Base-by-base conservation (phyloP, 2,888 invertebrate species). In the Gonocerus acuteangulatus region DNA sequence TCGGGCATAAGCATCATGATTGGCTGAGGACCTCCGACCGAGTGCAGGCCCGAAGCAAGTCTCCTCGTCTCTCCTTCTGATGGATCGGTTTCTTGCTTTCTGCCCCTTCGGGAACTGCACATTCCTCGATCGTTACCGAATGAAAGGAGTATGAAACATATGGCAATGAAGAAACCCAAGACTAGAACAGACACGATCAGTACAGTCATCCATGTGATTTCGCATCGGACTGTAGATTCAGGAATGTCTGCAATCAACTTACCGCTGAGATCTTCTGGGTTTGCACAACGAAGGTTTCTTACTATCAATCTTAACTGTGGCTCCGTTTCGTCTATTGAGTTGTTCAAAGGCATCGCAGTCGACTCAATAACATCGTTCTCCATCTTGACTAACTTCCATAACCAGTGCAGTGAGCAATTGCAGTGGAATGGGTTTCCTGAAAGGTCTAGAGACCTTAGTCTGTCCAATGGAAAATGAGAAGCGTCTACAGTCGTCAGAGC, bases 381-480 rank as follows among this genome's bases (percentile, higher is more conserved):
- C 45, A 58, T 62, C 44, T 67, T 62, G 11, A 65, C 69, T 48
- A 90, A 78, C 71, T 85, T 85, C 88, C 89, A 89, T 45, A 92
- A 76, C 92, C 92, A 92, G 65, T 87, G 78, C 63, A 92, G 76
- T 54, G 90, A 89, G 72, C 92, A 92, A 74, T 92, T 92, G 75
- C 92, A 92, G 63, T 83, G 80, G 66, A 92, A 79, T 0, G 90
- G 90, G 76, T 92, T 91, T 27, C 89, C 88, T 32, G 87, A 86
- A 57, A 92, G 78, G 67, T 85, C 82, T 32, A 92, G 77, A 63
- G 82, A 81, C 71, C 83, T 80, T 68, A 92, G 76, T 69, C 85
- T 84, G 72, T 91, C 89, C 69, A 90, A 80, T 27, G 89, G 90
- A 71, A 89, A 89, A 73, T 89, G 87, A 23, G 85, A 85, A 0